Percentiles rank a stretch among this genome's conserved stretches.
phyloP scores from a whole-genome alignment of 2,113 vertebrate genomes.

The Tragulus kanchil region DNA sequence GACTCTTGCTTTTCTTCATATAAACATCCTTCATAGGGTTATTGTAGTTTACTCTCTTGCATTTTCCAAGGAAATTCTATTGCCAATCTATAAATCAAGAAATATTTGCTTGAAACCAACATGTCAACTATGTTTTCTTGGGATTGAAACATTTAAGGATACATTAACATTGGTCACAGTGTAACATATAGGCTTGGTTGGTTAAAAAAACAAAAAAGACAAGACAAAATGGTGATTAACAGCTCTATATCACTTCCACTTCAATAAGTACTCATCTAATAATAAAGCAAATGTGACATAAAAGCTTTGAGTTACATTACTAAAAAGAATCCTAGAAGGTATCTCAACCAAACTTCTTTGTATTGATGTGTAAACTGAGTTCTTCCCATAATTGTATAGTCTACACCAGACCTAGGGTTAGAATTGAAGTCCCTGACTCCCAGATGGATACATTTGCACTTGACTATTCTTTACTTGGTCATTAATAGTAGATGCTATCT shows the following conservation, averaged over 20 bases:
- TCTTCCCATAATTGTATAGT: not conserved
- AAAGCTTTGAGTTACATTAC: not conserved
- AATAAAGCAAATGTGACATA: conserved; percentile 3
- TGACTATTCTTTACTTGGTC: not conserved
- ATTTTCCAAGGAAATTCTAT: not conserved
- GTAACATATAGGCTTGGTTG: not conserved
- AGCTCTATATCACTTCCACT: not conserved
- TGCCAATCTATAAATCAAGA: not conserved
- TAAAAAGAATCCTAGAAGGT: not conserved
- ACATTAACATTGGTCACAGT: not conserved
- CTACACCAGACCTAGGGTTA: not conserved
- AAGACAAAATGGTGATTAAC: not conserved
- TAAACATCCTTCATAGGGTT: not conserved
- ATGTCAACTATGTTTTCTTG: not conserved
- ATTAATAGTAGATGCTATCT: not conserved
- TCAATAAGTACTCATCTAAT: not conserved
- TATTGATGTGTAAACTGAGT: not conserved
- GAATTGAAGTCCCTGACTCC: not conserved
- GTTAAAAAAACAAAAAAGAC: not conserved
- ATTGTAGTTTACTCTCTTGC: not conserved
- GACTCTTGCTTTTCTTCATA: not conserved
- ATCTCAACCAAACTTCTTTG: not conserved
- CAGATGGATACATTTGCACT: not conserved
- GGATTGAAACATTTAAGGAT: not conserved
- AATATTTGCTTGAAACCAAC: not conserved